Evolutionary conservation across 2,888 invertebrate genomes (phyloP).

Genomic region (Eretmocerus hayati): DNA sequence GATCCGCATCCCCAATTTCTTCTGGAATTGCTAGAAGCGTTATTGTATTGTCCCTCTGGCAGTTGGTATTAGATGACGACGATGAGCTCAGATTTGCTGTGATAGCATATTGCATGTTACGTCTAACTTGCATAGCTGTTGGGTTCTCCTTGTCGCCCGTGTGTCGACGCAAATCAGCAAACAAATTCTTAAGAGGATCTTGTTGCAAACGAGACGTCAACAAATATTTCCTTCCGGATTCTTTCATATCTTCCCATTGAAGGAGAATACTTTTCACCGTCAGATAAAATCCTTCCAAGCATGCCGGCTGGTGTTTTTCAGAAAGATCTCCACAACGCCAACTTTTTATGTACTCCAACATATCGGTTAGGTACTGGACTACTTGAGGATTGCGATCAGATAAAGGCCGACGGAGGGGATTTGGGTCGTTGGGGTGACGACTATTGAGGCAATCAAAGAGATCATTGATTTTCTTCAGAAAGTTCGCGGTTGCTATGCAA

Average conservation of each 20-base stretch:
- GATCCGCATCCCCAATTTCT: not conserved
- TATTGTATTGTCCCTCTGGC: slow-evolving; percentile 16
- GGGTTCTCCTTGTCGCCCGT: slow-evolving; percentile 19
- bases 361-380: slow-evolving; percentile 16
- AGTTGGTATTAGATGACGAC: slow-evolving; percentile 17
- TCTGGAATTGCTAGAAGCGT: slow-evolving; percentile 8
- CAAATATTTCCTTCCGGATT: slow-evolving; percentile 15
- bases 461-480: too few relatives aligned
- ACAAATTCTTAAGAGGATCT: slow-evolving; percentile 23
- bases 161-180: slow-evolving; percentile 18
- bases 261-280: slow-evolving; percentile 23
- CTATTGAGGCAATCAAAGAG: too few relatives aligned
- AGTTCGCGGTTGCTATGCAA: slow-evolving; percentile 24
- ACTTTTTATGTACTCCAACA: slow-evolving; percentile 19
- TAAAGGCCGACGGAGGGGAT: too few relatives aligned
- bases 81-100: slow-evolving; percentile 14
- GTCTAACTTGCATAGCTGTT: slow-evolving; percentile 18
- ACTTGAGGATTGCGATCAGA: slow-evolving; percentile 16
- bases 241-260: slow-evolving; percentile 18
- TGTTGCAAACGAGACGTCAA: slow-evolving; percentile 22
- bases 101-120: slow-evolving; percentile 21
- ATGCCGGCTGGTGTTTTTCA: slow-evolving; percentile 19
- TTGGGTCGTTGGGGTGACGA: too few relatives aligned
- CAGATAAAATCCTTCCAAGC: slow-evolving; percentile 26
- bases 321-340: slow-evolving; percentile 12